A percentile compares a stretch with the other conserved stretches of the same genome.
phyloP scores from a whole-genome alignment of 2,888 invertebrate genomes.

The Drosophila birchii region DNA sequence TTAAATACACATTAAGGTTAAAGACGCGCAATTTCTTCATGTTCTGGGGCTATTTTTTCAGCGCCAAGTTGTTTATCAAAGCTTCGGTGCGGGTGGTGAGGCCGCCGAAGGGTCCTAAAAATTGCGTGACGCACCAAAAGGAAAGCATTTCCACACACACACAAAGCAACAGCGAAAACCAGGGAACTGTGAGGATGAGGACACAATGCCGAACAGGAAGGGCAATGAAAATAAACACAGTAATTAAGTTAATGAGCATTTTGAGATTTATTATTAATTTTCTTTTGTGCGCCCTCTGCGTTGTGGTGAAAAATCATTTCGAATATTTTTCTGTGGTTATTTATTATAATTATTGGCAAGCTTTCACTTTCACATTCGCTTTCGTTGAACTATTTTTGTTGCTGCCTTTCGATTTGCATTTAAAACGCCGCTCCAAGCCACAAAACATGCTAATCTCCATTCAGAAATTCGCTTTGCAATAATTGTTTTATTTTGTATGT shows the following conservation, averaged over 20 bases:
- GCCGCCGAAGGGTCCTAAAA: conserved; percentile 47
- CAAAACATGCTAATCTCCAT: conserved; percentile 66
- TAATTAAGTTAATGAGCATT: conserved; percentile 83
- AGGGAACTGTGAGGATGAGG: neutral
- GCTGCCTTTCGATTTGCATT: conserved; percentile 62
- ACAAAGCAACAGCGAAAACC: conserved; percentile 21
- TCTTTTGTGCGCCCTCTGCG: conserved; percentile 47
- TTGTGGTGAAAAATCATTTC: conserved; percentile 60
- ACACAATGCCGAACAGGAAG: conserved; percentile 58
- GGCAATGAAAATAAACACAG: conserved; percentile 82
- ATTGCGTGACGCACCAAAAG: conserved; percentile 79
- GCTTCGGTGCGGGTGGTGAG: conserved; percentile 25
- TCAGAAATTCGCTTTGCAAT: conserved; percentile 37
- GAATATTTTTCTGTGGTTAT: conserved; percentile 61
- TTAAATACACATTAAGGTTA: conserved; percentile 82
- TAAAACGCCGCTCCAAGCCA: conserved; percentile 54
- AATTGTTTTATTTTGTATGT: conserved; percentile 38
- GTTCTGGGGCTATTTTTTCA: conserved; percentile 74
- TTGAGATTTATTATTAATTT: conserved; percentile 82
- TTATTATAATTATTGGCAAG: conserved; percentile 72
- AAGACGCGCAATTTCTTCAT: conserved; percentile 75
- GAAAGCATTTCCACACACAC: conserved; percentile 61
- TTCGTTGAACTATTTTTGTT: conserved; percentile 26
- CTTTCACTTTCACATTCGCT: conserved; percentile 45
- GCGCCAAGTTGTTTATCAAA: conserved; percentile 65